Evolutionary conservation across 2,888 invertebrate species (phyloP), one percentile per base, ranked within the genome.

Genomic region (Andrena praecox): DNA sequence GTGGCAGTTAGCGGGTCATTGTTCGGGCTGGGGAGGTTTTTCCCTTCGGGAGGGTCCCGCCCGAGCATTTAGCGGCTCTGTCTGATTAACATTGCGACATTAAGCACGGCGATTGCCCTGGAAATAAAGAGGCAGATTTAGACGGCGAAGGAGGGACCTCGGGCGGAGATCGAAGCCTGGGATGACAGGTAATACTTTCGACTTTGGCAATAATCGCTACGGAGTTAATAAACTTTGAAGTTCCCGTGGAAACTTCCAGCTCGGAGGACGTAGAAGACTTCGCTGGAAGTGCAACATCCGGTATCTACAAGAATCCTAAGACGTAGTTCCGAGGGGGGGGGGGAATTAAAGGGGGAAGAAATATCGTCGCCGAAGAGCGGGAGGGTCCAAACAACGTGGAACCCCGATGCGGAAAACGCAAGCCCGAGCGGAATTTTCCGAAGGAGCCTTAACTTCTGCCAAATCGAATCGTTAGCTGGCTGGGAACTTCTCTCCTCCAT

Each of bases 1-100:
- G 10, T 63, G 68, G 72, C 69, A 82, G 69, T 83, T 82, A 56
- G 82, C 60, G 64, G 72, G 66, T 82, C 69, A 66, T 77, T 82
- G 77, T 75, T 56, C 63, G 33, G 27, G 12, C 56, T 33, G 66
- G 50, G 63, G 78, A 67, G 48, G 50, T 71, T 71, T 75, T 64
- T 52, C 68, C 35, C 29, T 12, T 29, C 42, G 20, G 6, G 59
- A 31, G 54, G n/a, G 64, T 80, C 80, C 35, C 54, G 29, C 42
- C 42, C 8, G 35, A 52, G 54, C 73, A 54, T 72, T 72, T 73
- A 64, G 50, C 24, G 64, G 64, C 16, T n/a, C 48, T 20, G 60
- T 10, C 62, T 64, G 74, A 80, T 82, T 82, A 80, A 70, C 80
- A 66, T 50, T 52, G 66, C 35, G 71, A 67, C 75, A 54, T 81